Evolutionary conservation across 1,140 invertebrate genomes (phyloP), one percentile per base, ranked within the genome.

Genomic region (Microplitis demolitor): DNA sequence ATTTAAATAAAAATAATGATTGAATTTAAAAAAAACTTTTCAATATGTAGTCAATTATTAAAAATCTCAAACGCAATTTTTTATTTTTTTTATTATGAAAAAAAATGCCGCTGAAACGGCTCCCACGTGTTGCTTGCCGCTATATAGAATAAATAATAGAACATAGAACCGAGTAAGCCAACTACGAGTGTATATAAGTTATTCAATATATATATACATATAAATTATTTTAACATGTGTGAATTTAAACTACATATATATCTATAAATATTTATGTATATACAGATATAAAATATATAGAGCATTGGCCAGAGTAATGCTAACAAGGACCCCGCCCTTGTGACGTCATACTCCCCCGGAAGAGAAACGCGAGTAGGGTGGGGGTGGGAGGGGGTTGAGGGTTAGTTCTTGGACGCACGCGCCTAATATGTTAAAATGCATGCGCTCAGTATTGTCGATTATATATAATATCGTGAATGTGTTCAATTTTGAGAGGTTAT

Each of bases 311-410:
- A 66, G 62, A 66, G 54, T 66, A 74, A 78, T 76, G 79, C 80
- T 84, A 85, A 85, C 83, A 79, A 85, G 80, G 73, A 85, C 85
- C 82, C 84, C 85, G 83, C 85, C 85, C 85, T 84, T 82, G 79
- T 85, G 83, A 86, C 85, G 85, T 86, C 84, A 85, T 62, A 37
- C 13, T 13, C 11, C 39, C 8, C 39, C 11, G 24, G 24, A 24
- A 24, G 24, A 24, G 24, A 24, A 24, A 0, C 39, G 6, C 39
- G 39, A 3, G 6, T 3, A 45, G 6, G 11, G 39, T 45, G 8
- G 11, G 6, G 6, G 39, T 9, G 39, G 39, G 39, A 45, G 4
- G 11, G 11, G 70, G 34, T 45, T 8, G 34, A 66, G 14, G 33
- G 66, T 67, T 3, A 54, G 66, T 67, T 71, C 31, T 39, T 34